phyloP scores from a whole-genome alignment of 92 coral and sea anemone species.

The Ricordea florida region DNA sequence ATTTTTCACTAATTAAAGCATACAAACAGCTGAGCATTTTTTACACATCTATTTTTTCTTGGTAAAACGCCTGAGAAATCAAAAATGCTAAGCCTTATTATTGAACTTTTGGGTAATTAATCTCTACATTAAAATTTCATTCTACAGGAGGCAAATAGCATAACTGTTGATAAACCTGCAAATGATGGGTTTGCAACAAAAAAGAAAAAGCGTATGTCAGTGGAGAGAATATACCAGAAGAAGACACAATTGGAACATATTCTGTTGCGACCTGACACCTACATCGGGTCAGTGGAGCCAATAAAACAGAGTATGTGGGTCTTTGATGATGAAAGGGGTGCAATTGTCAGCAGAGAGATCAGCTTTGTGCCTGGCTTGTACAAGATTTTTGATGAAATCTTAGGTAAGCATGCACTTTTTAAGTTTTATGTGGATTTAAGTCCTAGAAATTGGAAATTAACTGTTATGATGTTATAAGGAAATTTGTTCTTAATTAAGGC shows the following conservation, averaged over 20 bases:
- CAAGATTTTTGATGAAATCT: constrained; percentile 98
- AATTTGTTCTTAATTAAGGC: no score
- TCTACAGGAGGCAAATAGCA: constrained; percentile 22
- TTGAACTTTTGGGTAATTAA: background rate
- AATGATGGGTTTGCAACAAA: constrained; percentile 40
- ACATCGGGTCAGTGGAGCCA: constrained; percentile 98
- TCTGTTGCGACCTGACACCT: constrained; percentile 97
- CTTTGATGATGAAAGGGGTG: constrained; percentile 73
- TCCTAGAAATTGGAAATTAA: background rate
- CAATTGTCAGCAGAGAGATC: constrained; percentile 89
- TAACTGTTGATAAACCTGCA: constrained; percentile 13
- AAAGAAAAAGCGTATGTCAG: constrained; percentile 93
- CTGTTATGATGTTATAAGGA: no score
- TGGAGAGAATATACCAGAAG: constrained; percentile 97
- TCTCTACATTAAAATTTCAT: no score
- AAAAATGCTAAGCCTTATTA: no score
- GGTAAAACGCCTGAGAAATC: no score
- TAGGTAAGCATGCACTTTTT: constrained; percentile 61
- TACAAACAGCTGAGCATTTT: no score
- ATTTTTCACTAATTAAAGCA: no score
- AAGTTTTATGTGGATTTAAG: background rate
- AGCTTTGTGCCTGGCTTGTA: constrained; percentile 96
- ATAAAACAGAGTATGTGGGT: constrained; percentile 95
- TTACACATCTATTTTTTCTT: no score
- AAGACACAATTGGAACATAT: constrained; percentile 97